phyloP scores from a whole-genome alignment of 2,797 vertebrate genomes.

The Rhabdophis nuchalis region DNA sequence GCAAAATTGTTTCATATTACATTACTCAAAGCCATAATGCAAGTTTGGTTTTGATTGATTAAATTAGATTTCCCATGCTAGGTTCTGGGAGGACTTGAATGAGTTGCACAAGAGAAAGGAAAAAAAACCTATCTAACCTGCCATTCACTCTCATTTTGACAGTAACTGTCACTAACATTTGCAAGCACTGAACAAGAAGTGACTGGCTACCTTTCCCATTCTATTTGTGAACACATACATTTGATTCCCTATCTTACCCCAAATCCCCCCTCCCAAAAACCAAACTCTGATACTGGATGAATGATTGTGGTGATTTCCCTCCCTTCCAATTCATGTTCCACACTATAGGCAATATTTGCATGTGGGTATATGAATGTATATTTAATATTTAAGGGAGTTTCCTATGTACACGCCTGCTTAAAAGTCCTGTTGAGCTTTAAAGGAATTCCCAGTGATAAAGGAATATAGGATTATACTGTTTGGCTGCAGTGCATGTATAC shows the following conservation, averaged over 20 bases:
- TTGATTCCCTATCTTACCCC: not conserved
- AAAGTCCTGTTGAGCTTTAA: not conserved
- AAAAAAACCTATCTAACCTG: not conserved
- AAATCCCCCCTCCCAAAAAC: not conserved
- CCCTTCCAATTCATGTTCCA: not conserved
- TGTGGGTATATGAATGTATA: not conserved
- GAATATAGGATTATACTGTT: not conserved
- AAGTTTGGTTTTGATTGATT: not conserved
- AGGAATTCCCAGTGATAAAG: not conserved
- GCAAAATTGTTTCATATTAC: not conserved
- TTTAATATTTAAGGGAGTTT: not conserved
- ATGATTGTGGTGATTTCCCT: not conserved
- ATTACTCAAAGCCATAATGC: not conserved
- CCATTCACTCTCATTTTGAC: not conserved
- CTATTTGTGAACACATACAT: not conserved
- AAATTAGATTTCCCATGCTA: not conserved
- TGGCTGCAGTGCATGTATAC: not conserved
- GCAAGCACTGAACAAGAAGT: not conserved
- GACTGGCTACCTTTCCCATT: not conserved
- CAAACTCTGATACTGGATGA: not conserved
- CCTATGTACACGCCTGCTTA: not conserved
- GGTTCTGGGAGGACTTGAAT: not conserved
- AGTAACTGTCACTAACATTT: not conserved
- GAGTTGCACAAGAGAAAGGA: not conserved
- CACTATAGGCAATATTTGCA: not conserved